Conservation (phyloP, 2,113 vertebrate genomes). For the Erythrolamprus reginae region DNA sequence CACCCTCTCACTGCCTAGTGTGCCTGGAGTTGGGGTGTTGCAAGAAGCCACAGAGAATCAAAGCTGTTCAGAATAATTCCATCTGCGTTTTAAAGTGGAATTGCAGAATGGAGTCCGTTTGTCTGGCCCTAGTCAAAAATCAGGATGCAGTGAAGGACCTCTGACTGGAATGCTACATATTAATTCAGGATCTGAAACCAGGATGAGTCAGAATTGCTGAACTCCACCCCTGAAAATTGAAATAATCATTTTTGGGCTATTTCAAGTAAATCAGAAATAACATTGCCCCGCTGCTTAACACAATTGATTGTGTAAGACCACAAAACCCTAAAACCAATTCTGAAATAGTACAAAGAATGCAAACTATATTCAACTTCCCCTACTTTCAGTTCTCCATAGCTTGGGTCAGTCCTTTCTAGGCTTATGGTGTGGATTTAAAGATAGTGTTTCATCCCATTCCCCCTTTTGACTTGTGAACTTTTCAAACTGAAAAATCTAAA, state of each 20-base stretch:
- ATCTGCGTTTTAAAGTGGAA: background rate
- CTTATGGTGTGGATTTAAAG: background rate
- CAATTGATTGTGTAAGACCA: background rate
- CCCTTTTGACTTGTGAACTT: background rate
- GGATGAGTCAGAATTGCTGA: background rate
- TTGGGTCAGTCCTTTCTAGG: background rate
- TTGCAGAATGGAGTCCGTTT: background rate
- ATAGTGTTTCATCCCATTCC: background rate
- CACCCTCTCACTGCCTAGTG: background rate
- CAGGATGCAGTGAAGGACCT: background rate
- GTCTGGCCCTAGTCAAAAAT: background rate
- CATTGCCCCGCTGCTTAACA: background rate
- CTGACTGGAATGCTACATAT: background rate
- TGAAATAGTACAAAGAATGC: background rate
- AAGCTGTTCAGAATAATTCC: background rate
- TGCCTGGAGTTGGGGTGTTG: background rate
- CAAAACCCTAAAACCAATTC: background rate
- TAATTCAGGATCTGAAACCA: background rate
- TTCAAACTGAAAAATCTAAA: background rate
- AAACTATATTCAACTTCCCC: background rate
- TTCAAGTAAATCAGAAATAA: background rate
- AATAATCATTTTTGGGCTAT: background rate
- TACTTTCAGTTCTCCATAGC: background rate
- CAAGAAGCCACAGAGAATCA: background rate
- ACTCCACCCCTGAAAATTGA: background rate